A percentile compares a stretch with the other conserved stretches of the same genome.
Evolutionary conservation across 1,140 invertebrate species (phyloP).

Genomic region (Brachystomella parvula): DNA sequence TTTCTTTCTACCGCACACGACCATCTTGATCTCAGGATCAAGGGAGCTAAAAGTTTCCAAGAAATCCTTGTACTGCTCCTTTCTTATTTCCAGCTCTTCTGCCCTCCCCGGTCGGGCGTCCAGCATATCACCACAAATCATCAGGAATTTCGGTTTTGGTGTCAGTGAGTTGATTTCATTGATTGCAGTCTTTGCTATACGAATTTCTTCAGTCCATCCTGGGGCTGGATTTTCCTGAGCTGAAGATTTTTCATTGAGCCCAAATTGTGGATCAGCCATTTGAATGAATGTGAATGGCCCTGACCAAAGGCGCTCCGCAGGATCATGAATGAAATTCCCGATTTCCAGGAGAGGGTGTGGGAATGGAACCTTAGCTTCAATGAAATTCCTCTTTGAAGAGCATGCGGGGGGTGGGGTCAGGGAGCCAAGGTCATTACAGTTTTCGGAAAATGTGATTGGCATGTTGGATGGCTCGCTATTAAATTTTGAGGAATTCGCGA

Average conservation of each 20-base stretch:
- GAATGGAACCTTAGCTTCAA: background rate
- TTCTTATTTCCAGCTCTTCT: background rate
- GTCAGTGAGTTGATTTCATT: constrained; percentile 46
- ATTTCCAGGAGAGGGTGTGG: constrained; percentile 9
- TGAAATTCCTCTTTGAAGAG: too few relatives aligned
- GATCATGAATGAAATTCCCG: constrained; percentile 14
- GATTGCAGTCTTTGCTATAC: constrained; percentile 44
- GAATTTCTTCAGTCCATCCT: constrained; percentile 48
- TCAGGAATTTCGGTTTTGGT: constrained; percentile 50
- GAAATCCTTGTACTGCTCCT: constrained; percentile 46
- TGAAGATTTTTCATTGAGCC: constrained; percentile 43
- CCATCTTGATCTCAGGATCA: constrained; percentile 46
- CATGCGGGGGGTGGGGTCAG: too few relatives aligned
- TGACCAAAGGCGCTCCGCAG: constrained; percentile 38
- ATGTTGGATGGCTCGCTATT: too few relatives aligned
- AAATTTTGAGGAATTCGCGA: too few relatives aligned
- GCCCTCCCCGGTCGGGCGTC: constrained; percentile 44
- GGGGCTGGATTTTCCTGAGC: constrained; percentile 39
- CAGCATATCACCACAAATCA: constrained; percentile 53
- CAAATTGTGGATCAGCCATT: constrained; percentile 50
- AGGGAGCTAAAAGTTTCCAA: constrained; percentile 43
- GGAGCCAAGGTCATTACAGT: too few relatives aligned
- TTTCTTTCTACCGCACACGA: constrained; percentile 46
- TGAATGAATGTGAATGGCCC: constrained; percentile 46
- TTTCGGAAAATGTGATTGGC: too few relatives aligned